Percentiles rank a stretch among this genome's conserved stretches.
phyloP scores from a whole-genome alignment of 2,888 invertebrate species.

The Gandaritis pyraliata region DNA sequence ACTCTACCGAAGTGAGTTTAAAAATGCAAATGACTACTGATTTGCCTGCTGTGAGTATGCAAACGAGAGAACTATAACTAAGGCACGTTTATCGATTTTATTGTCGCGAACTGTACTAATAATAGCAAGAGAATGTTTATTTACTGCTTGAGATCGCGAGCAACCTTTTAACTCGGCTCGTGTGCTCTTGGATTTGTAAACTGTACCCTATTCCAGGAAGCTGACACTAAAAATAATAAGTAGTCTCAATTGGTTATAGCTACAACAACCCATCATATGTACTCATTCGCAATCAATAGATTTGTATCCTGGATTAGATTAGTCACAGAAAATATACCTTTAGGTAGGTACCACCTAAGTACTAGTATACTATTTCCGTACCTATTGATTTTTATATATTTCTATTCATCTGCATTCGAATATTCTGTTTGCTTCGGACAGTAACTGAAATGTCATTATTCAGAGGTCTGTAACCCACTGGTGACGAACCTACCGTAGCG shows the following conservation, averaged over 20 bases:
- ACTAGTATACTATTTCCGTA: too few relatives aligned
- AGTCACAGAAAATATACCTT: too few relatives aligned
- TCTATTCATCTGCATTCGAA: too few relatives aligned
- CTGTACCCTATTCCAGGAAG: not conserved
- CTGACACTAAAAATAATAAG: not conserved
- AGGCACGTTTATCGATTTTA: constrained; percentile 21
- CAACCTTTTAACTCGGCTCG: constrained; percentile 17
- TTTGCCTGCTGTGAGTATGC: not conserved
- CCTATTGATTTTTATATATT: too few relatives aligned
- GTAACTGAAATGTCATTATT: too few relatives aligned
- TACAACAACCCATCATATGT: not conserved
- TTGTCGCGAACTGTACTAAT: constrained; percentile 24
- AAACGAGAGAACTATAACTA: not conserved
- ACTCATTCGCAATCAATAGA: too few relatives aligned
- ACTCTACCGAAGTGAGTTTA: constrained; percentile 1
- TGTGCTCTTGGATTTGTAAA: constrained; percentile 4
- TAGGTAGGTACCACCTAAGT: too few relatives aligned
- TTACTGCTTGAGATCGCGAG: constrained; percentile 25
- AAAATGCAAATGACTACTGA: constrained; percentile 5
- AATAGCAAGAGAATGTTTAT: constrained; percentile 26
- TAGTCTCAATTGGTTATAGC: not conserved
- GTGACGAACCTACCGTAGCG: not conserved
- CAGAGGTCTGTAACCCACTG: not conserved
- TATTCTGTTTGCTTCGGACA: too few relatives aligned
- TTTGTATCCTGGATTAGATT: not conserved